These are phyloP conservation scores for Noctua janthe DNA, from an alignment of 2,888 invertebrate species.

Conservation along the genomic window DNA sequence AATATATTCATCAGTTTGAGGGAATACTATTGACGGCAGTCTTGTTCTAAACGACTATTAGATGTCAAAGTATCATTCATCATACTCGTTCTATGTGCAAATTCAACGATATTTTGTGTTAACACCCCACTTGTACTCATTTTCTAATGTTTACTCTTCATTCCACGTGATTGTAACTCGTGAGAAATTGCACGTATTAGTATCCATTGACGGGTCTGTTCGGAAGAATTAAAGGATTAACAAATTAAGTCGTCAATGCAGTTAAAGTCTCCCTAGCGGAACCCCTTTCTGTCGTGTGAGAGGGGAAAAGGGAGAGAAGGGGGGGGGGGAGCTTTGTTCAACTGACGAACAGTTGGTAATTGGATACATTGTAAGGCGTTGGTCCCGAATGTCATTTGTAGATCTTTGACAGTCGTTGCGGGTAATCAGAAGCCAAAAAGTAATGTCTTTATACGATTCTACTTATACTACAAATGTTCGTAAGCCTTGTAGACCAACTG, in stretches of 20 bases:
- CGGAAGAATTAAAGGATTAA: constrained; percentile 52
- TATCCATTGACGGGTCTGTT: constrained; percentile 39
- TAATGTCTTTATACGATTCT: not conserved
- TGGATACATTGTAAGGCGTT: constrained; percentile 9
- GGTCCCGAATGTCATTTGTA: not conserved
- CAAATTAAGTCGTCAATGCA: constrained; percentile 46
- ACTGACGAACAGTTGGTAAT: constrained; percentile 33
- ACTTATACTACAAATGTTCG: not conserved
- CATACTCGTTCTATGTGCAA: not conserved
- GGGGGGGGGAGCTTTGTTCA: constrained; percentile 3
- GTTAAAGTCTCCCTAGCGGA: constrained; percentile 33
- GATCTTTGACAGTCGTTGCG: not conserved
- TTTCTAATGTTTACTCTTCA: not conserved
- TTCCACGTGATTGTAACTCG: not conserved
- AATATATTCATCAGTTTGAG: too few relatives aligned
- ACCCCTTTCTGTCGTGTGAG: constrained; percentile 24
- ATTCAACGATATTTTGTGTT: not conserved
- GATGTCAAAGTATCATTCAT: not conserved
- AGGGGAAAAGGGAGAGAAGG: not conserved
- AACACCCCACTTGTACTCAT: not conserved
- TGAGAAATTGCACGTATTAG: constrained; percentile 23
- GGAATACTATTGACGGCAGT: not conserved
- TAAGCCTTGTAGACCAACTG: too few relatives aligned
- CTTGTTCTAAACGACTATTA: not conserved
- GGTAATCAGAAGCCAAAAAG: not conserved